Conservation (phyloP, 2,888 invertebrate species). For the Loripinus fragilis region DNA sequence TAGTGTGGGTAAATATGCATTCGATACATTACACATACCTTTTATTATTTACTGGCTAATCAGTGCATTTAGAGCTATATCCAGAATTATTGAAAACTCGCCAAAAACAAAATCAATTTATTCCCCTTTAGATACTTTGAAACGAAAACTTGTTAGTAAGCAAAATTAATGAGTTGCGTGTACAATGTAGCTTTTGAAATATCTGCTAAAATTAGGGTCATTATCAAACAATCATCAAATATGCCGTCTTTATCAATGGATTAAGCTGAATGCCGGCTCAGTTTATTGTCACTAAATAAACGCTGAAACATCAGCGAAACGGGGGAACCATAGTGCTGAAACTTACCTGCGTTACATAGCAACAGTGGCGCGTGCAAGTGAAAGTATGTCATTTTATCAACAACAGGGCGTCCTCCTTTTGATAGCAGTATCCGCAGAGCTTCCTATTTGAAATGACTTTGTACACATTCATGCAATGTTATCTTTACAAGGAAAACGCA, state of each 20-base stretch:
- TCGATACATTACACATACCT: no score
- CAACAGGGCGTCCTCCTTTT: constrained; percentile 12
- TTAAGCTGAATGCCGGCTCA: constrained; percentile 5
- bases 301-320: neutral
- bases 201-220: neutral
- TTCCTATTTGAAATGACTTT: constrained; percentile 4
- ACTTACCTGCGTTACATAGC: neutral
- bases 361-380: constrained; percentile 16
- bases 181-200: no score
- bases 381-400: constrained; percentile 12
- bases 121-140: no score
- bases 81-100: no score
- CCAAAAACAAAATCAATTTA: no score
- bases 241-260: constrained; percentile 13
- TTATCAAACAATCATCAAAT: constrained; percentile 1
- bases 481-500: no score
- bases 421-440: constrained; percentile 1
- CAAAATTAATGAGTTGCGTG: no score
- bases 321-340: neutral
- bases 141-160: no score
- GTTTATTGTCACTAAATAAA: neutral
- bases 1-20: no score
- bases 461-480: constrained; percentile 1
- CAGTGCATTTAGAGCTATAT: no score
- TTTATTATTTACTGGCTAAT: no score